These are phyloP conservation scores for Amazona finschi DNA, from an alignment of 2,797 vertebrate species.

Conservation along the genomic window DNA sequence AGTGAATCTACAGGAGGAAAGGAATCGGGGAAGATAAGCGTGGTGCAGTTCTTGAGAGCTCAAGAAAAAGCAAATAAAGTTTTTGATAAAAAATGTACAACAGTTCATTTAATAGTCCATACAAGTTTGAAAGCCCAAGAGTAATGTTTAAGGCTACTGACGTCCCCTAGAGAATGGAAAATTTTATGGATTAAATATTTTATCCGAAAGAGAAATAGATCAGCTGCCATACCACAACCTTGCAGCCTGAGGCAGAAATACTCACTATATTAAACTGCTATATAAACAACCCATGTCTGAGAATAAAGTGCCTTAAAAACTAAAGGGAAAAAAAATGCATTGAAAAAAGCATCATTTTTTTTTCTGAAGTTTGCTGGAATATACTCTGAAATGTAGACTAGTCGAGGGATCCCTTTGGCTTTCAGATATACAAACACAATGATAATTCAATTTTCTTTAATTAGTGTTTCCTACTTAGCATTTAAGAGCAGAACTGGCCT, in stretches of 20 bases:
- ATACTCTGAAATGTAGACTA: not conserved
- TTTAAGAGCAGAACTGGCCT: not conserved
- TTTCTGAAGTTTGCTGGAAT: not conserved
- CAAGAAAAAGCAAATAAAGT: not conserved
- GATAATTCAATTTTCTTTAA: conserved; percentile 17
- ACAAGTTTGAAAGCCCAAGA: conserved; percentile 23
- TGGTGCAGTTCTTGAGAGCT: not conserved
- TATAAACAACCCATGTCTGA: conserved; percentile 34
- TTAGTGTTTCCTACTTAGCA: not conserved
- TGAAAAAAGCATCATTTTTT: not conserved
- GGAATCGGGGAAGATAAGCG: not conserved
- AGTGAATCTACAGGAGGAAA: not conserved
- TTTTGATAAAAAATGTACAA: not conserved
- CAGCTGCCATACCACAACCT: conserved; percentile 39
- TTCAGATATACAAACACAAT: not conserved
- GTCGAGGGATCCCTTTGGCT: not conserved
- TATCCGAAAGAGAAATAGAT: conserved; percentile 40
- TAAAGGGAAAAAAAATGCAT: not conserved
- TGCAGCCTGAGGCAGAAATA: conserved; percentile 21
- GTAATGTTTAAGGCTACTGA: conserved; percentile 28
- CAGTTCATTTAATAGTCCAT: conserved; percentile 13
- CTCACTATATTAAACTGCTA: conserved; percentile 9
- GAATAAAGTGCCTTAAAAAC: not conserved
- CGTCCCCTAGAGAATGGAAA: conserved; percentile 21
- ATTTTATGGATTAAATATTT: conserved; percentile 54